These are phyloP conservation scores for Clistopyga incitator DNA, from an alignment of 2,888 invertebrate genomes.

Conservation along the genomic window DNA sequence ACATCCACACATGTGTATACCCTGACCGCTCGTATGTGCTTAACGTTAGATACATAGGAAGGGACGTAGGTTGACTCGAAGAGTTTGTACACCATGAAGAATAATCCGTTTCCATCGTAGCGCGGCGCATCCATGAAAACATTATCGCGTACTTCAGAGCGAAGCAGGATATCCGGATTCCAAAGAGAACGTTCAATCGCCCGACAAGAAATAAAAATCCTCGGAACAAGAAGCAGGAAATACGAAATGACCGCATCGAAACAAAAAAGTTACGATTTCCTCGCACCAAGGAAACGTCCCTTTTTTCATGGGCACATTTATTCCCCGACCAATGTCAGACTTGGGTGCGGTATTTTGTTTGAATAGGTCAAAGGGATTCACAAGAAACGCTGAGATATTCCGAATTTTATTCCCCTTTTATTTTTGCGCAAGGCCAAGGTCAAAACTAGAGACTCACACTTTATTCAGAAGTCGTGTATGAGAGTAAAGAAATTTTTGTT, in stretches of 20 bases:
- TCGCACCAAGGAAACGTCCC: neutral
- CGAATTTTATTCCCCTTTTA: no score
- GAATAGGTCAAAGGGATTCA: neutral
- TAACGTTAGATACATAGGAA: slow-evolving; percentile 33
- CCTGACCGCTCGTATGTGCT: slow-evolving; percentile 18
- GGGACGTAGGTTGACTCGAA: slow-evolving; percentile 24
- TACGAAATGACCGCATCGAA: neutral
- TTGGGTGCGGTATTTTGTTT: neutral
- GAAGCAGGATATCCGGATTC: neutral
- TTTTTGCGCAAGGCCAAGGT: no score
- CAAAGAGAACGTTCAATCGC: neutral
- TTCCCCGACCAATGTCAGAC: neutral
- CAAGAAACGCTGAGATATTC: no score
- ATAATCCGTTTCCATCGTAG: slow-evolving; percentile 47
- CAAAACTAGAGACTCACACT: no score
- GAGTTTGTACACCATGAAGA: slow-evolving; percentile 15
- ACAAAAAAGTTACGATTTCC: neutral
- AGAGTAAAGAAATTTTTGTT: no score
- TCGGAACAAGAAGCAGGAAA: neutral
- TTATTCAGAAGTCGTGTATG: no score
- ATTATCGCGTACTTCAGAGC: neutral
- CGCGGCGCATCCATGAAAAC: neutral
- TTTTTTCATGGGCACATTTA: neutral
- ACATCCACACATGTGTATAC: slow-evolving; percentile 18
- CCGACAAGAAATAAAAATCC: neutral